Percentiles rank a stretch among this genome's conserved stretches.
phyloP scores from a whole-genome alignment of 1,140 invertebrate genomes.

The Tribolium castaneum region DNA sequence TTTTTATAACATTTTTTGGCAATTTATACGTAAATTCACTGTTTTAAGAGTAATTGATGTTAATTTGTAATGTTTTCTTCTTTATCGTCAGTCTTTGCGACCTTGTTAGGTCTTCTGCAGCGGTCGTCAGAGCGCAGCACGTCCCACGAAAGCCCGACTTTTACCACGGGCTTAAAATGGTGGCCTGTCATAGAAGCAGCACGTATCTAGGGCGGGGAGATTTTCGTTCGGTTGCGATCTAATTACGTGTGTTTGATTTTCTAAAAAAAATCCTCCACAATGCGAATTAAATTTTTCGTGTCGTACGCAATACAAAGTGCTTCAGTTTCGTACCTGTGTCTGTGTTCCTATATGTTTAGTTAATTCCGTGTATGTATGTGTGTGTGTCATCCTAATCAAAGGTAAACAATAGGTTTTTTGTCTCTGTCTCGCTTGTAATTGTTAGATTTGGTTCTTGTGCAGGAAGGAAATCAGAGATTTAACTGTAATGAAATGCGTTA shows the following conservation, averaged over 20 bases:
- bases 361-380: slow-evolving; percentile 30
- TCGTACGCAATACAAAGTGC: slow-evolving; percentile 21
- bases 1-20: too few relatives aligned
- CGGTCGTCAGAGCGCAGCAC: slow-evolving; percentile 2
- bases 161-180: slow-evolving; percentile 60
- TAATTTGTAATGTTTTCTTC: not conserved
- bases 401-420: slow-evolving; percentile 55
- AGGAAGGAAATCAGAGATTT: not conserved
- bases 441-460: slow-evolving; percentile 20
- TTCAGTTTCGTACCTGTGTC: slow-evolving; percentile 10
- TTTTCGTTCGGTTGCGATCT: slow-evolving; percentile 50
- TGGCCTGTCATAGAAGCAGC: slow-evolving; percentile 57
- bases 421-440: slow-evolving; percentile 38
- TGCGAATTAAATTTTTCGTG: not conserved
- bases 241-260: slow-evolving; percentile 45
- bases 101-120: not conserved
- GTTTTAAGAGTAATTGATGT: not conserved
- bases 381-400: slow-evolving; percentile 49
- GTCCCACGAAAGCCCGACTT: slow-evolving; percentile 17
- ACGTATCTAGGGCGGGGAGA: slow-evolving; percentile 58
- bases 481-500: slow-evolving; percentile 6
- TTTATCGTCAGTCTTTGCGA: not conserved
- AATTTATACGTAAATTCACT: not conserved
- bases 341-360: slow-evolving; percentile 24
- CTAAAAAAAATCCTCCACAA: slow-evolving; percentile 8